Conservation (phyloP, 2,113 vertebrate genomes). For the Salvelinus namaycush region DNA sequence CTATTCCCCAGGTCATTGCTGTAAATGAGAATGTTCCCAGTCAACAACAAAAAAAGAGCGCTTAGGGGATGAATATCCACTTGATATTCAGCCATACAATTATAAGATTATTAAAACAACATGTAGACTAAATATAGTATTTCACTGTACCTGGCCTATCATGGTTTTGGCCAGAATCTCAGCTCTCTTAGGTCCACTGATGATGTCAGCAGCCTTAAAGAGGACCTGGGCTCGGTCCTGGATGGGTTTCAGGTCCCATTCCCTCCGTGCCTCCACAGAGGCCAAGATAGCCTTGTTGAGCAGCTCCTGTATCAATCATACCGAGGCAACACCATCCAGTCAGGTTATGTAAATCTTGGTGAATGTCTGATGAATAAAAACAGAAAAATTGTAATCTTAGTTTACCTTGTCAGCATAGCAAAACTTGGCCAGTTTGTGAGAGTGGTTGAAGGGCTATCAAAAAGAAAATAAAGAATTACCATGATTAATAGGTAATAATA, state of each 20-base stretch:
- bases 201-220: constrained; percentile 86
- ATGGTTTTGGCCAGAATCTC: constrained; percentile 96
- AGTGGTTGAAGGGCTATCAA: constrained; percentile 87
- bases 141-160: constrained; percentile 84
- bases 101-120: constrained; percentile 31
- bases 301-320: constrained; percentile 73
- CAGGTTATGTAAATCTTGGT: constrained; percentile 38
- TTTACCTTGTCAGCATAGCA: constrained; percentile 93
- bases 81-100: not conserved
- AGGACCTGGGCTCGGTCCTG: constrained; percentile 89
- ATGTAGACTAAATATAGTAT: constrained; percentile 53
- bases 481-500: too few relatives aligned
- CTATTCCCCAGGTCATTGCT: too few relatives aligned
- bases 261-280: constrained; percentile 79
- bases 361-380: constrained; percentile 26
- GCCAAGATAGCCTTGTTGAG: constrained; percentile 89
- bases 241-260: constrained; percentile 91
- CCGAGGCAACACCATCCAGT: not conserved
- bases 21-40: too few relatives aligned
- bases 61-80: not conserved
- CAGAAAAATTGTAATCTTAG: not conserved
- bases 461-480: constrained; percentile 35
- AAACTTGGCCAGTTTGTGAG: constrained; percentile 91
- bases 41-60: too few relatives aligned
- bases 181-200: constrained; percentile 82